Base-by-base conservation (phyloP, 1,140 invertebrate genomes). In the Lepeophtheirus salmonis region DNA sequence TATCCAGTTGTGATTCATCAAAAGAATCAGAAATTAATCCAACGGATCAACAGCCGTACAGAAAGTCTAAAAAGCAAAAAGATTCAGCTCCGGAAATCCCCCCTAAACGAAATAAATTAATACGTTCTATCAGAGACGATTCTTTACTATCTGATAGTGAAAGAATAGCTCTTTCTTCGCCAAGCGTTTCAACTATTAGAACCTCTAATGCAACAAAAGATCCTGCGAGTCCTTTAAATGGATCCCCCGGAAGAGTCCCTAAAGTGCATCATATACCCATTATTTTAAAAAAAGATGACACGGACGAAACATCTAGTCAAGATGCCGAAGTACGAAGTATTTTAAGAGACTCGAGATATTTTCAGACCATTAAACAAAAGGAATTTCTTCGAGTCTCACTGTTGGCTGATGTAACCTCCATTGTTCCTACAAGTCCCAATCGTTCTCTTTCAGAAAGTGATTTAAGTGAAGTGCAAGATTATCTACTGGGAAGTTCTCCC, bases 11-110 rank as follows among this genome's bases (percentile, higher is more conserved):
- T 10, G 55, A 57, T n/a, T 57, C 55, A 12, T 57, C 55, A 10
- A 57, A 57, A 41, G 55, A 57, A 1, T 57, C 55, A 12, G 55
- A 57, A 14, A 3, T 57, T 4, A 25, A 57, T 16, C 52, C 52
- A 2, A n/a, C 23, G 10, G 30, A 17, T 30, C 55, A n/a, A 57
- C 52, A 17, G 17, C n/a, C 17, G 22, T 22, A 17, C 17, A 54
- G 23, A 18, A 3, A n/a, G 17, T 18, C 18, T 22, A 17, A 54
- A n/a, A 2, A 54, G n/a, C 52, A 14, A 17, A 16, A 22, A n/a
- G 16, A 14, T 22, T 18, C n/a, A 25, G 26, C 14, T 17, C 16
- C 16, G 16, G n/a, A 16, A 16, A 26, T n/a, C 54, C 24, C 17
- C 2, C 55, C 26, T 25, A 17, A 57, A n/a, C 23, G 25, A n/a